Conservation (phyloP, 2,888 invertebrate genomes). For the Trichopoda pennipes region DNA sequence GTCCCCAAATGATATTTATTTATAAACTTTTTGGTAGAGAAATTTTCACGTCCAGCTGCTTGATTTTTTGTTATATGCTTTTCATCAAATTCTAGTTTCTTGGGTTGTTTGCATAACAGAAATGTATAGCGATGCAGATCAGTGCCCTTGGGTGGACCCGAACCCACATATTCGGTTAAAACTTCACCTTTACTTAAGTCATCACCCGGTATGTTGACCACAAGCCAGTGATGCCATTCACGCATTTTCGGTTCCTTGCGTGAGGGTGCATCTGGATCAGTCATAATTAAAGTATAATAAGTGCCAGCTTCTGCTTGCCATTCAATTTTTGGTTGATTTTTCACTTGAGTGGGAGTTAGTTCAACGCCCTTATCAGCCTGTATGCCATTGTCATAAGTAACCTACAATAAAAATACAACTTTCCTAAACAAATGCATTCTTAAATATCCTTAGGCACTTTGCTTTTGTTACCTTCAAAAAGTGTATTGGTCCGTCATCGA, state of each 20-base stretch:
- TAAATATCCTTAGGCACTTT: not conserved
- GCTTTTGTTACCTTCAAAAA: constrained; percentile 75
- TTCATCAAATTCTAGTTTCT: constrained; percentile 84
- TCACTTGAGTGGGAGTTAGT: constrained; percentile 86
- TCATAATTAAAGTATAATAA: constrained; percentile 78
- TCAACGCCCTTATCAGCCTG: constrained; percentile 85
- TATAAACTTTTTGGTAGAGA: constrained; percentile 87
- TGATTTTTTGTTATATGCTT: constrained; percentile 78
- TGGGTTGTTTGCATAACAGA: constrained; percentile 87
- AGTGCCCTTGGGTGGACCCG: constrained; percentile 90
- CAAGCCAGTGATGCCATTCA: constrained; percentile 97
- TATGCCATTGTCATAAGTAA: constrained; percentile 78
- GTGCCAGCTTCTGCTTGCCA: constrained; percentile 75
- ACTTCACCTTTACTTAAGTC: constrained; percentile 87
- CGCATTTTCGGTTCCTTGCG: constrained; percentile 89
- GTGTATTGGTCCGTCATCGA: constrained; percentile 76
- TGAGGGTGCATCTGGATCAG: constrained; percentile 96
- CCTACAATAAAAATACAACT: constrained; percentile 68
- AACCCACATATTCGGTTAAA: constrained; percentile 90
- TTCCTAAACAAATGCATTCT: not conserved
- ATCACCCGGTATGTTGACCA: constrained; percentile 91
- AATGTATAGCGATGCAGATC: constrained; percentile 91
- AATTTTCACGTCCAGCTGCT: constrained; percentile 82
- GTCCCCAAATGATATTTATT: constrained; percentile 89
- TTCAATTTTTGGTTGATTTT: constrained; percentile 75